phyloP scores from a whole-genome alignment of 1,140 invertebrate genomes.

The Scaptomyza pallida region DNA sequence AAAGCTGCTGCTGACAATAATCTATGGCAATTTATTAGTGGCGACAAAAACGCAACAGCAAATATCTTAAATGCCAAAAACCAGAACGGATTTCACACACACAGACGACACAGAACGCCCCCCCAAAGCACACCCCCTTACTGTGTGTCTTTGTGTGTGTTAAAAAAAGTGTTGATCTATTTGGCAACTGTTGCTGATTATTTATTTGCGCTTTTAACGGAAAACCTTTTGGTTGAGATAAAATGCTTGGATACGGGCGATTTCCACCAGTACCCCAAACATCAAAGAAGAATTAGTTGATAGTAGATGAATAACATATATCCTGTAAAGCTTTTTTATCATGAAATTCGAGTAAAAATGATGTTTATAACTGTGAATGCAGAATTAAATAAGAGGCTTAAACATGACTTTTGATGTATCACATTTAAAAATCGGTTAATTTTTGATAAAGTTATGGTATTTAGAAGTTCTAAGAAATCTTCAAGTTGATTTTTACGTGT shows the following conservation, averaged over 20 bases:
- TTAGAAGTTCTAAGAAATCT: too few species aligned
- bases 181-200: slow-evolving; percentile 82
- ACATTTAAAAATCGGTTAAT: too few species aligned
- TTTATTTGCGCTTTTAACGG: slow-evolving; percentile 78
- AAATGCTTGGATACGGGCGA: slow-evolving; percentile 30
- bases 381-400: too few species aligned
- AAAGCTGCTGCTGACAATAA: slow-evolving; percentile 72
- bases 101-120: too few species aligned
- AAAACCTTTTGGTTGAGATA: slow-evolving; percentile 19
- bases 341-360: too few species aligned
- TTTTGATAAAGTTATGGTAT: too few species aligned
- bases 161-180: slow-evolving; percentile 68
- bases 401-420: too few species aligned
- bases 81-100: slow-evolving; percentile 63
- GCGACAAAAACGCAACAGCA: slow-evolving; percentile 6
- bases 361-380: too few species aligned
- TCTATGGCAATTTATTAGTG: slow-evolving; percentile 76
- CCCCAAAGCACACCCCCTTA: slow-evolving; percentile 4
- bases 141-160: slow-evolving; percentile 15
- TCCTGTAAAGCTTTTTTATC: not conserved
- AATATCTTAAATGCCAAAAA: slow-evolving; percentile 62
- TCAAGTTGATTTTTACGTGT: too few species aligned
- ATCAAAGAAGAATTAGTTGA: not conserved
- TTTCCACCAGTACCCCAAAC: slow-evolving; percentile 3
- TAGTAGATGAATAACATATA: not conserved